Percentiles rank a stretch among this genome's conserved stretches.
These are phyloP conservation scores for Nannoperca australis DNA, from an alignment of 2,797 vertebrate species.

Conservation along the genomic window DNA sequence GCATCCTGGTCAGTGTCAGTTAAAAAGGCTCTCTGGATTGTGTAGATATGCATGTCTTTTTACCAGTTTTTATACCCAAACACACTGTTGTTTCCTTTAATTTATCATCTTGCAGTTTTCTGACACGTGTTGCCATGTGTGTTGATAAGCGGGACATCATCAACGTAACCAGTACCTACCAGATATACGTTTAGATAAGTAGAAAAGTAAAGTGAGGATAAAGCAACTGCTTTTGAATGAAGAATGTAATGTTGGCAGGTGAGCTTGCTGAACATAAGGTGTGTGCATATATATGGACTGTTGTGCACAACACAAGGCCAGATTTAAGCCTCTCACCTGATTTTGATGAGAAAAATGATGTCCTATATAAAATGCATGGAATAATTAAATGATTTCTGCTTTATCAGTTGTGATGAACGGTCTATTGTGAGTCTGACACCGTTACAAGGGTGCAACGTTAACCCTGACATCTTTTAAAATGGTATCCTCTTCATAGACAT, in stretches of 20 bases:
- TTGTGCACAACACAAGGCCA: background rate
- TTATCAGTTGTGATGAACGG: no score
- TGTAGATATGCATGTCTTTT: background rate
- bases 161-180: background rate
- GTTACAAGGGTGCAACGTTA: background rate
- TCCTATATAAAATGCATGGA: no score
- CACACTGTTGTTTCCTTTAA: background rate
- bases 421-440: no score
- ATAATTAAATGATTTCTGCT: background rate
- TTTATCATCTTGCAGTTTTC: background rate
- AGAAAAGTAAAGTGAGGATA: no score
- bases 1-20: slow-evolving; percentile 31
- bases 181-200: background rate
- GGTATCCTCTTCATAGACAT: background rate
- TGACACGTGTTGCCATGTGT: no score
- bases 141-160: background rate
- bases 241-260: background rate
- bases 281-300: background rate
- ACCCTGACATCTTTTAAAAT: background rate
- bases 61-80: background rate
- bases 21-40: slow-evolving; percentile 7
- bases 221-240: no score
- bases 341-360: background rate
- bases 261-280: background rate
- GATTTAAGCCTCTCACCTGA: background rate